Conservation (phyloP, 92 coral and sea anemone genomes). For the Hydrozoanthus gracilis region DNA sequence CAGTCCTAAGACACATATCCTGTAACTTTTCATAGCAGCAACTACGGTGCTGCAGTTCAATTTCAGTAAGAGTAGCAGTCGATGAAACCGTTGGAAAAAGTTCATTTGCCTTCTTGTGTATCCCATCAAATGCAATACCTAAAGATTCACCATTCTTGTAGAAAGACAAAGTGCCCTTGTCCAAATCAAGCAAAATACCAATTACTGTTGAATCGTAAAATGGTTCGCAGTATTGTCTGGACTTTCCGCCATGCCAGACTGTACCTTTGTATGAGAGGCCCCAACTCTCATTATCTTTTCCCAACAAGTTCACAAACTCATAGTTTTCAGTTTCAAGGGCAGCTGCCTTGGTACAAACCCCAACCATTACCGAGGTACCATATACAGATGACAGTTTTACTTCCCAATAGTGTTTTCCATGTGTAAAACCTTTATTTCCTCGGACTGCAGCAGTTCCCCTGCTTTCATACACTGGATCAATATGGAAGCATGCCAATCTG, state of each 20-base stretch:
- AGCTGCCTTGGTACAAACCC: slow-evolving; percentile 85
- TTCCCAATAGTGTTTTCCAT: slow-evolving; percentile 98
- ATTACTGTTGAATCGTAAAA: slow-evolving; percentile 88
- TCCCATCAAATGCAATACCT: slow-evolving; percentile 85
- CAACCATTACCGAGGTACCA: slow-evolving; percentile 95
- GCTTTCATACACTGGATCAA: slow-evolving; percentile 83
- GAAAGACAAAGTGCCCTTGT: slow-evolving; percentile 79
- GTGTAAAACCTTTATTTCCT: slow-evolving; percentile 89
- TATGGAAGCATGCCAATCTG: slow-evolving; percentile 84
- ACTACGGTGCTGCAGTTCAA: slow-evolving; percentile 79
- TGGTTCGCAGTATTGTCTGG: slow-evolving; percentile 78
- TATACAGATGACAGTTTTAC: slow-evolving; percentile 86
- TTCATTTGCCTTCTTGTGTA: slow-evolving; percentile 65
- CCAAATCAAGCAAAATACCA: slow-evolving; percentile 93
- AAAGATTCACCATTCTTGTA: slow-evolving; percentile 84
- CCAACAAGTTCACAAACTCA: slow-evolving; percentile 86
- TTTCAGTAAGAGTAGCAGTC: slow-evolving; percentile 90
- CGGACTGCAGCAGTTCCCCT: slow-evolving; percentile 97
- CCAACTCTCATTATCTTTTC: slow-evolving; percentile 93
- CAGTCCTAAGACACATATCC: slow-evolving; percentile 86
- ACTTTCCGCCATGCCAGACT: slow-evolving; percentile 87
- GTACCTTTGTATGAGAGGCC: slow-evolving; percentile 95
- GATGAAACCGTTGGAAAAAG: slow-evolving; percentile 94
- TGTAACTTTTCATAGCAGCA: slow-evolving; percentile 83
- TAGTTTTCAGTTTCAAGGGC: slow-evolving; percentile 76